These are phyloP conservation scores for Rhipidura dahli DNA, from an alignment of 2,113 vertebrate species.

Conservation along the genomic window DNA sequence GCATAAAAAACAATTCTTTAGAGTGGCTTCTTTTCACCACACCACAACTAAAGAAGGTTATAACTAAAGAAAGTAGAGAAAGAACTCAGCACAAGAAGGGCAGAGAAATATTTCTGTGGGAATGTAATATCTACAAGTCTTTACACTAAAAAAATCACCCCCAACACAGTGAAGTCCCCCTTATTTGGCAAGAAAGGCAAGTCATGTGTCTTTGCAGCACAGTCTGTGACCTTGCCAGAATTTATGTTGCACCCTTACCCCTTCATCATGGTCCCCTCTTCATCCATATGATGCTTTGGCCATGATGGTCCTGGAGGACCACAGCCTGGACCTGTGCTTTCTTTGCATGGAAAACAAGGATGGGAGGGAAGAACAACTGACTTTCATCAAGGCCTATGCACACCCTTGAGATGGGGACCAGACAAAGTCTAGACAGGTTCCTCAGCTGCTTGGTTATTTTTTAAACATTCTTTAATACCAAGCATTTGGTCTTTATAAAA, in stretches of 20 bases:
- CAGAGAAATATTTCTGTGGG: neutral
- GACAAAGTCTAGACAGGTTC: neutral
- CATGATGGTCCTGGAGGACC: neutral
- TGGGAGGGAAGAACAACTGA: neutral
- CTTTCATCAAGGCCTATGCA: neutral
- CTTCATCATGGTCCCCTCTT: neutral
- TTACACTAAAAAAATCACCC: neutral
- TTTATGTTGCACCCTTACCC: neutral
- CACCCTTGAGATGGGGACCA: neutral
- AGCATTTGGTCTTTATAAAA: neutral
- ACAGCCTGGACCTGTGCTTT: neutral
- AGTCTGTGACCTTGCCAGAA: neutral
- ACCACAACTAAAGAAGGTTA: neutral
- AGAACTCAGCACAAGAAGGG: neutral
- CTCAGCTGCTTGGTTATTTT: neutral
- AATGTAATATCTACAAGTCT: neutral
- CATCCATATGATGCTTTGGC: neutral
- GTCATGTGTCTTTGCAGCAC: neutral
- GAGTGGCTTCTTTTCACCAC: neutral
- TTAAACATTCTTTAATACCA: neutral
- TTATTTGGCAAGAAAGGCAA: neutral
- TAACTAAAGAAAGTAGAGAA: neutral
- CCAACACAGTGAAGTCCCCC: neutral
- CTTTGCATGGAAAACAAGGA: neutral
- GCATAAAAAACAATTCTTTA: neutral